phyloP scores from a whole-genome alignment of 2,797 vertebrate species.

The Acanthis flammea region DNA sequence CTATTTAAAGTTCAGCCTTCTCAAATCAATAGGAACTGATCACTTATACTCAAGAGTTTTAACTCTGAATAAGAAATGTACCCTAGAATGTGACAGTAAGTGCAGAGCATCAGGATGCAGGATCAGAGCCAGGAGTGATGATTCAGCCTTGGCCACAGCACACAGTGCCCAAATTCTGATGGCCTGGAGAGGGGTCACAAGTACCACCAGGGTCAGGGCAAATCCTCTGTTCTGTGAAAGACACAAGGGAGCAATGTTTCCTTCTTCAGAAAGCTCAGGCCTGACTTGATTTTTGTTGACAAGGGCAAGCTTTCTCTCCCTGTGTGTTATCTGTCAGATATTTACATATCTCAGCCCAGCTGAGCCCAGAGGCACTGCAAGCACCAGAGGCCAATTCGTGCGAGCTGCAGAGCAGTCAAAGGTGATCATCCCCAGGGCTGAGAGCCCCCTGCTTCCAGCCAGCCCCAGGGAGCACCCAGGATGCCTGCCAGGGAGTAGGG shows the following conservation, averaged over 20 bases:
- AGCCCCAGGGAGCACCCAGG: fast-evolving
- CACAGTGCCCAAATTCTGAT: not conserved
- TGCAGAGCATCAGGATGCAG: not conserved
- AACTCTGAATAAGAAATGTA: slow-evolving; percentile 4
- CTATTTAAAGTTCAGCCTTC: slow-evolving; percentile 53
- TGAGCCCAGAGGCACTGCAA: not conserved
- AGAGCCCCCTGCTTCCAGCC: not conserved
- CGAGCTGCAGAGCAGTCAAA: fast-evolving
- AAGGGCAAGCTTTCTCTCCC: not conserved
- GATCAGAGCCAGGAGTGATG: not conserved
- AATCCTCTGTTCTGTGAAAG: not conserved
- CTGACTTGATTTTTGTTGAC: not conserved
- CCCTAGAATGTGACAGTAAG: not conserved
- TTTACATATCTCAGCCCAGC: not conserved
- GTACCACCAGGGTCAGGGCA: not conserved
- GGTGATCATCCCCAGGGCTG: fast-evolving
- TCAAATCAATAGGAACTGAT: slow-evolving; percentile 49
- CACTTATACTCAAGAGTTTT: slow-evolving; percentile 12
- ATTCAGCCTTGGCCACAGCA: not conserved
- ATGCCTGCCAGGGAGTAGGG: not conserved
- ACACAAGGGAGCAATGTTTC: not conserved
- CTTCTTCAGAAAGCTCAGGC: not conserved
- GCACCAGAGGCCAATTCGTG: not conserved
- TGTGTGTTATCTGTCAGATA: not conserved
- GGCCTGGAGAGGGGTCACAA: not conserved